phyloP scores from a whole-genome alignment of 2,797 vertebrate species.

The Coilia nasus region DNA sequence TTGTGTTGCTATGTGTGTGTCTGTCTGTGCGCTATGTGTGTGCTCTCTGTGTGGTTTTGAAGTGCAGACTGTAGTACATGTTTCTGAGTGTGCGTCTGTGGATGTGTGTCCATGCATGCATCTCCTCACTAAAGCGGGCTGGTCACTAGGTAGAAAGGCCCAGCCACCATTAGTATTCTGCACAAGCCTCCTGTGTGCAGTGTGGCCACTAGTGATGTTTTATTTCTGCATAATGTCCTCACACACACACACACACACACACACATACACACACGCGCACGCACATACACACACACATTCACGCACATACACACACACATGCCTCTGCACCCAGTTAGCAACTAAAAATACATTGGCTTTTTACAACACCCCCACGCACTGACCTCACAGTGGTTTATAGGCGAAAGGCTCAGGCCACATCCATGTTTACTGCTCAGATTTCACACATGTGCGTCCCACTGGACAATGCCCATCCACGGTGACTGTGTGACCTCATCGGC shows the following conservation, averaged over 20 bases:
- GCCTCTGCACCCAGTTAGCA: not conserved
- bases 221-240: not conserved
- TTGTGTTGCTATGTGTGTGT: no score
- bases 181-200: not conserved
- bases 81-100: not conserved
- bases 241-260: not conserved
- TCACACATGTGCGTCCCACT: no score
- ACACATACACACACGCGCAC: not conserved
- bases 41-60: not conserved
- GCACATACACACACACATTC: not conserved
- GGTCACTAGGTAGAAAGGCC: not conserved
- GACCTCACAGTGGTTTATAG: slow-evolving; percentile 5
- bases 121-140: not conserved
- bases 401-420: not conserved
- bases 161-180: slow-evolving; percentile 1
- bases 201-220: not conserved
- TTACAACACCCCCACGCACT: not conserved
- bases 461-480: no score
- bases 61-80: no score
- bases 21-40: no score
- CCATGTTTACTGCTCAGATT: not conserved
- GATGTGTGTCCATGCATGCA: not conserved
- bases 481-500: no score
- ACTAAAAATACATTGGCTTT: not conserved
- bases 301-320: not conserved